phyloP scores from a whole-genome alignment of 2,113 vertebrate genomes.

The Galeopterus variegatus region DNA sequence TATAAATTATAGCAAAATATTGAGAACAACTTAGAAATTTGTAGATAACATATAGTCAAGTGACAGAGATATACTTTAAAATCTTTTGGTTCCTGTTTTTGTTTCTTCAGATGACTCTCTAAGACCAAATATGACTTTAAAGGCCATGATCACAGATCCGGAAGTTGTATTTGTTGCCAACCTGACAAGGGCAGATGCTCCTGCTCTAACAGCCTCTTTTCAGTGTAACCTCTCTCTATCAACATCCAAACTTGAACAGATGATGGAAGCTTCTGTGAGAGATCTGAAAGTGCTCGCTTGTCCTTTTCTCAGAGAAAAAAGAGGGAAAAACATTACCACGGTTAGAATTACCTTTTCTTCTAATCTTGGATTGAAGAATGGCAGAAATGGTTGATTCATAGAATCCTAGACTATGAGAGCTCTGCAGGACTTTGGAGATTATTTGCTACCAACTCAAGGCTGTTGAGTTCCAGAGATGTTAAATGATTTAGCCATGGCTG shows the following conservation, averaged over 20 bases:
- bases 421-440: neutral
- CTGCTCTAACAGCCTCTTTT: slow-evolving; percentile 94
- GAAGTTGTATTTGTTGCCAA: slow-evolving; percentile 98
- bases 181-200: slow-evolving; percentile 94
- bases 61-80: neutral
- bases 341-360: slow-evolving; percentile 86
- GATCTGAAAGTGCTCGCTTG: slow-evolving; percentile 95
- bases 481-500: neutral
- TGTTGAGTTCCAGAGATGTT: neutral
- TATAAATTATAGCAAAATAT: neutral
- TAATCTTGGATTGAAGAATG: neutral
- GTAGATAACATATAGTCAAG: neutral
- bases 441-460: neutral
- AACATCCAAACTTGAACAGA: slow-evolving; percentile 86
- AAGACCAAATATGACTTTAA: slow-evolving; percentile 87
- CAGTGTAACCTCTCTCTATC: slow-evolving; percentile 93
- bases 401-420: neutral
- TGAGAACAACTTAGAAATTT: neutral
- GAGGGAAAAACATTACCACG: slow-evolving; percentile 91
- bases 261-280: slow-evolving; percentile 91
- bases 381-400: neutral
- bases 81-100: slow-evolving; percentile 26
- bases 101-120: slow-evolving; percentile 82
- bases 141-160: slow-evolving; percentile 94
- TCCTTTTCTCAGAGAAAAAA: slow-evolving; percentile 93